Evolutionary conservation across 2,888 invertebrate species (phyloP).

Genomic region (Mamestra brassicae): DNA sequence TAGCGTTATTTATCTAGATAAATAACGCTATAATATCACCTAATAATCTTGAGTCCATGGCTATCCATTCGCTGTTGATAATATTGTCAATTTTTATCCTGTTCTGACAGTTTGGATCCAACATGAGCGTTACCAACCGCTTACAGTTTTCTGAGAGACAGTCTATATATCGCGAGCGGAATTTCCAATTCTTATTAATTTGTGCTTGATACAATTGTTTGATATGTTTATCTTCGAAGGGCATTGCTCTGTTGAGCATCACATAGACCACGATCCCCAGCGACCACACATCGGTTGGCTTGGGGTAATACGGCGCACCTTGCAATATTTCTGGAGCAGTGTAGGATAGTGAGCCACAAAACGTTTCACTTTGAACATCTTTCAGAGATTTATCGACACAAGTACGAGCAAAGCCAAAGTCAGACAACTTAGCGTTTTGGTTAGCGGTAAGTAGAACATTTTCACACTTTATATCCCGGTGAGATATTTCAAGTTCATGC

Average conservation of each 20-base stretch:
- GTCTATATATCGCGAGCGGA: constrained; percentile 92
- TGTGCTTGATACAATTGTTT: constrained; percentile 92
- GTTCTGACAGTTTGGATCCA: constrained; percentile 92
- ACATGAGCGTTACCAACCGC: constrained; percentile 90
- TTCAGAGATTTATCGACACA: constrained; percentile 84
- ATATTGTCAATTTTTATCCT: constrained; percentile 92
- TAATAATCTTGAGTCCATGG: constrained; percentile 91
- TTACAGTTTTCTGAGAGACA: constrained; percentile 92
- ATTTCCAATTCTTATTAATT: constrained; percentile 92
- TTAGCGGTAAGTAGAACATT: constrained; percentile 94
- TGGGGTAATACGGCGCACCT: constrained; percentile 93
- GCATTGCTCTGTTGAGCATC: constrained; percentile 96
- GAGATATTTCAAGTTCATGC: constrained; percentile 94
- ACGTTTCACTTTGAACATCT: constrained; percentile 93
- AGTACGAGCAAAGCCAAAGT: constrained; percentile 94
- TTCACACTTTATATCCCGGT: constrained; percentile 96
- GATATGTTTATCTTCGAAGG: constrained; percentile 95
- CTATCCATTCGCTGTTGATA: constrained; percentile 91
- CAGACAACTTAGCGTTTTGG: constrained; percentile 95
- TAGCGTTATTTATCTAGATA: no score
- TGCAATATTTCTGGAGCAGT: constrained; percentile 97
- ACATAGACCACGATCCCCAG: constrained; percentile 95
- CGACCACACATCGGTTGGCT: constrained; percentile 95
- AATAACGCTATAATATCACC: constrained; percentile 69
- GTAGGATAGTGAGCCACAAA: constrained; percentile 96